Base-by-base conservation (phyloP, 2,888 invertebrate species). In the Fragum whitleyi region DNA sequence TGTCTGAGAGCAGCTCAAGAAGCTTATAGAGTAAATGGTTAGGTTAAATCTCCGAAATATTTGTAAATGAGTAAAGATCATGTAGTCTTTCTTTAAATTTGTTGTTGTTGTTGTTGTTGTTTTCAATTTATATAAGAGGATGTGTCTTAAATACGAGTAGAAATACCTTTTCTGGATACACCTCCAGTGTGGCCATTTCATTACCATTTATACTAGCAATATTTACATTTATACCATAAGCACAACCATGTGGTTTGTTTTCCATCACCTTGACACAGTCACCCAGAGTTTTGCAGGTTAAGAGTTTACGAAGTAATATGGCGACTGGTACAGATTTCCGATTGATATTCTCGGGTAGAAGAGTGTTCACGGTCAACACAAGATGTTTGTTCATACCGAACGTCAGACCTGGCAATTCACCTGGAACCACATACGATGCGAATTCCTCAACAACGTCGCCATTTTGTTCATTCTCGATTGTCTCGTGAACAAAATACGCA, bases 371-470 rank as follows among this genome's bases (percentile, higher is more conserved):
- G 3, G 87, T 81, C 11, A 88, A 79, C 32, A 85, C 81, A 14
- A 88, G 86, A 51, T 85, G 68, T 57, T 75, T 70, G 73, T 73
- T 83, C 67, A 85, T 74, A 26, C 61, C 61, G 70, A 79, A 83
- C 23, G 77, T 69, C 29, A 72, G 79, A 0, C 90, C 90, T 11
- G 90, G 85, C 21, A 90, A 71, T 39, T 77, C 67, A 11, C 89
- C 89, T 21, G 90, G 77, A 39, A 77, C 76, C 16, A 77, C 62
- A 51, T 67, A 83, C n/a, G 81, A 74, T 9, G 80, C 68, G 42
- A 83, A 85, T 26, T 73, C 59, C 47, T 86, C 81, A 19, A 73
- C 47, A n/a, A 57, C 32, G 5, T 5, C 9, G 28, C 26, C 21
- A 23, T 68, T 16, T 29, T 59, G 9, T 42, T 32, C 65, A 39